Evolutionary conservation across 1,140 invertebrate genomes (phyloP).

Genomic region (Philotrypesis tridentata): DNA sequence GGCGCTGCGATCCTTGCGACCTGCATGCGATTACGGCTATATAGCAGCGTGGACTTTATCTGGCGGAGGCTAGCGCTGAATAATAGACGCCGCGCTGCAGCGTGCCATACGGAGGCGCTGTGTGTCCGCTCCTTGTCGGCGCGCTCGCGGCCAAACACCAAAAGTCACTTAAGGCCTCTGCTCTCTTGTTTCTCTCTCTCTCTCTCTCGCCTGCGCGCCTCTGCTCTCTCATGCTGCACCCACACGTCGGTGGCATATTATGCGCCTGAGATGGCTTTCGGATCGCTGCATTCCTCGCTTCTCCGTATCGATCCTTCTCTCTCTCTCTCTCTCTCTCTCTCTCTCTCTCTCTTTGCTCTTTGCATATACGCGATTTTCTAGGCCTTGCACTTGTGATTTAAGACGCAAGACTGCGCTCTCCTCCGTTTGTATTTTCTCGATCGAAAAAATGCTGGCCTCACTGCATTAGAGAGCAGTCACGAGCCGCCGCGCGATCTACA

Average conservation of each 20-base stretch:
- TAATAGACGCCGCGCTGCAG: background rate
- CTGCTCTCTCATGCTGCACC: constrained; percentile 28
- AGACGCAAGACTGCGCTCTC: background rate
- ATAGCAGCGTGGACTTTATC: too few species aligned
- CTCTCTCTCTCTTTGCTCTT: too few species aligned
- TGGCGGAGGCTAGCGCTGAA: background rate
- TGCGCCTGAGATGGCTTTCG: constrained; percentile 9
- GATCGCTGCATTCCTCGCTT: background rate
- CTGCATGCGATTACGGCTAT: background rate
- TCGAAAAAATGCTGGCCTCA: background rate
- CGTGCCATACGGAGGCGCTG: constrained; percentile 1
- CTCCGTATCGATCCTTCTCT: background rate
- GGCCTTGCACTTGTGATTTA: background rate
- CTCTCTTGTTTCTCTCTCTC: background rate
- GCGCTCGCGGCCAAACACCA: constrained; percentile 64
- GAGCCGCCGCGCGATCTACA: too few species aligned
- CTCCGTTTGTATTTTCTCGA: constrained; percentile 17
- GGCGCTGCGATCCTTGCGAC: too few species aligned
- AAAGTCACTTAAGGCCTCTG: constrained; percentile 70
- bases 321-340: too few species aligned
- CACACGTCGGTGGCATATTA: constrained; percentile 45
- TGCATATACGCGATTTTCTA: background rate
- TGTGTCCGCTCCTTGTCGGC: constrained; percentile 6
- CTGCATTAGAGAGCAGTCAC: constrained; percentile 23
- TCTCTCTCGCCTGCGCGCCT: constrained; percentile 51